Percentiles rank a stretch among this genome's conserved stretches.
phyloP scores from a whole-genome alignment of 2,113 vertebrate genomes.

The Nothobranchius furzeri region DNA sequence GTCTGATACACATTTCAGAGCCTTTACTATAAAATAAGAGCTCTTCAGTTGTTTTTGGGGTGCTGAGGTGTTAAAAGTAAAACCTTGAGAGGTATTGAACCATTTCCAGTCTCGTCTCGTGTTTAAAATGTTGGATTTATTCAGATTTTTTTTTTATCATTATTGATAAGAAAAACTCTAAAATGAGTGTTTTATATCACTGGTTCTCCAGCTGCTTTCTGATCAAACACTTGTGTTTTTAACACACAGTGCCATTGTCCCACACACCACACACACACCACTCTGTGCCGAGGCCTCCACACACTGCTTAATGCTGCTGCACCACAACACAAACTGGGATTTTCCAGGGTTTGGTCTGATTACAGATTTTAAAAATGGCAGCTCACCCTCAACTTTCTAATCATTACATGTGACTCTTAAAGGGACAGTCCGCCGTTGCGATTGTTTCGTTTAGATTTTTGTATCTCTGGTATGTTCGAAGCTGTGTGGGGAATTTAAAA shows the following conservation, averaged over 20 bases:
- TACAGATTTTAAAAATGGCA: slow-evolving; percentile 38
- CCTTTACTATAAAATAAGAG: not conserved
- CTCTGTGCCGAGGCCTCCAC: slow-evolving; percentile 23
- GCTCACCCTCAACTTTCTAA: slow-evolving; percentile 7
- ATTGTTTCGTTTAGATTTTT: too few species aligned
- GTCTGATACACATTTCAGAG: not conserved
- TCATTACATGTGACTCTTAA: slow-evolving; percentile 8
- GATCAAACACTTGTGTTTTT: slow-evolving; percentile 56
- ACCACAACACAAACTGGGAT: slow-evolving; percentile 21
- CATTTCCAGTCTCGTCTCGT: too few species aligned
- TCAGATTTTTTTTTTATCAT: not conserved
- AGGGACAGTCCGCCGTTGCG: slow-evolving; percentile 16
- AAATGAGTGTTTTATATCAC: not conserved
- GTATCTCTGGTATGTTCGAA: not conserved
- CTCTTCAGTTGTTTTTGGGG: not conserved
- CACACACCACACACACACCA: slow-evolving; percentile 52
- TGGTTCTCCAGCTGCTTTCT: slow-evolving; percentile 21
- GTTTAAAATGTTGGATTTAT: not conserved
- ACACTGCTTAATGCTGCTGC: slow-evolving; percentile 16
- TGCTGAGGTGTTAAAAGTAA: slow-evolving; percentile 23
- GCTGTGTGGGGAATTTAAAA: too few species aligned
- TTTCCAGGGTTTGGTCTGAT: slow-evolving; percentile 42
- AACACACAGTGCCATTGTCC: slow-evolving; percentile 64
- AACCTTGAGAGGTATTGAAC: slow-evolving; percentile 21
- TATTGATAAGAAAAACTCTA: too few species aligned